phyloP scores from a whole-genome alignment of 92 coral and sea anemone species.

The Actinostola sp. region DNA sequence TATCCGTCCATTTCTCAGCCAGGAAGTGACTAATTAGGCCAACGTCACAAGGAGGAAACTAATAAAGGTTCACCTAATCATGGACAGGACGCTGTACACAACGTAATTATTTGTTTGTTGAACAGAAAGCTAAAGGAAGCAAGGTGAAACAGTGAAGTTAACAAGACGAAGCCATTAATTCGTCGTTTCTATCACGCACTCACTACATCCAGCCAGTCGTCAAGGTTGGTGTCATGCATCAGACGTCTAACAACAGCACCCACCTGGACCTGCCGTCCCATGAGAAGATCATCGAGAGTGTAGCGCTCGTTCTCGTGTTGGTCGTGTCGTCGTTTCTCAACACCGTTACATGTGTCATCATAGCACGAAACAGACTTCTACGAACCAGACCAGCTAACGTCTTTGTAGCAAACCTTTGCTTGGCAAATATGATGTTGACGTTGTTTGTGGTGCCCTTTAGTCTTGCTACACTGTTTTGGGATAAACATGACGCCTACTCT shows the following conservation, averaged over 20 bases:
- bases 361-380: constrained; percentile 52
- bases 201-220: background rate
- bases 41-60: too few species aligned
- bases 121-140: background rate
- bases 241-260: background rate
- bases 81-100: background rate
- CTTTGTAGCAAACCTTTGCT: constrained; percentile 74
- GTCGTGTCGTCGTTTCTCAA: constrained; percentile 62
- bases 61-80: too few species aligned
- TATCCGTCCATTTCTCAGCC: too few species aligned
- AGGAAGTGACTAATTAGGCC: too few species aligned
- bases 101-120: background rate
- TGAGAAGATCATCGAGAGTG: constrained; percentile 48
- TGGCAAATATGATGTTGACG: constrained; percentile 68
- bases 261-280: constrained; percentile 8
- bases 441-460: constrained; percentile 81
- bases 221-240: background rate
- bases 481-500: constrained; percentile 50
- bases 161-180: too few species aligned
- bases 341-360: constrained; percentile 60
- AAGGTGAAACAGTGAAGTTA: too few species aligned
- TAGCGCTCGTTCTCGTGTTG: constrained; percentile 49
- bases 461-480: constrained; percentile 58
- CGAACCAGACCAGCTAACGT: constrained; percentile 67
- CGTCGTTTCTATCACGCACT: background rate